phyloP scores from a whole-genome alignment of 35 echinoderm and acorn worm genomes.

The Stichopus chloronotus region DNA sequence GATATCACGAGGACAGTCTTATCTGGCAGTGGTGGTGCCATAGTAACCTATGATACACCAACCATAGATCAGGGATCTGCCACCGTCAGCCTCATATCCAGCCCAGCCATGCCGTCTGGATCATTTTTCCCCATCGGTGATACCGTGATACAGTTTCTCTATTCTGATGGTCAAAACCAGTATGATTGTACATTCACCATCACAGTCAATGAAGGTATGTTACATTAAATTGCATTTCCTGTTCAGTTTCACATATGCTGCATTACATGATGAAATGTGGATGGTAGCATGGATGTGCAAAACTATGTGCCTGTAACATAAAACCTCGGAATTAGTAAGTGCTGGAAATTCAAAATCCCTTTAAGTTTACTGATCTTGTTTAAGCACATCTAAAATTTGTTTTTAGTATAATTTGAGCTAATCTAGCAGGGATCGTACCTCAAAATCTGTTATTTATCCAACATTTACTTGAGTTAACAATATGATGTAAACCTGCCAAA shows the following conservation, averaged over 20 bases:
- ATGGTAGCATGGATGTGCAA: too few relatives aligned
- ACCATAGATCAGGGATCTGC: neutral
- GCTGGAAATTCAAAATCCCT: too few relatives aligned
- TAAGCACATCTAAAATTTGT: too few relatives aligned
- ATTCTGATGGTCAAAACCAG: neutral
- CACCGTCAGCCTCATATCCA: neutral
- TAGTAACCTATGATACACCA: slow-evolving; percentile 2
- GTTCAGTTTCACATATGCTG: neutral
- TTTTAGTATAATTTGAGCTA: too few relatives aligned
- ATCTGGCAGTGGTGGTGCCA: slow-evolving; percentile 35
- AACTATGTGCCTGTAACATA: too few relatives aligned
- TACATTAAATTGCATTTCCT: neutral
- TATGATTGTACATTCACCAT: slow-evolving; percentile 47
- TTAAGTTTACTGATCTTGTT: too few relatives aligned
- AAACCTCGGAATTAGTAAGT: too few relatives aligned
- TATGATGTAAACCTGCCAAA: too few relatives aligned
- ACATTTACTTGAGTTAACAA: too few relatives aligned
- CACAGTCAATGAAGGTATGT: slow-evolving; percentile 44
- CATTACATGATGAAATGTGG: neutral
- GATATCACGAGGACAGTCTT: slow-evolving; percentile 50
- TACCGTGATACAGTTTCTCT: neutral
- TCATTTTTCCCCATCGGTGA: slow-evolving; percentile 35
- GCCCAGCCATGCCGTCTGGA: neutral
- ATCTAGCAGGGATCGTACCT: too few relatives aligned
- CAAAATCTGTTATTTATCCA: too few relatives aligned